These are phyloP conservation scores for Hipparchia semele DNA, from an alignment of 2,888 invertebrate species.

Conservation along the genomic window DNA sequence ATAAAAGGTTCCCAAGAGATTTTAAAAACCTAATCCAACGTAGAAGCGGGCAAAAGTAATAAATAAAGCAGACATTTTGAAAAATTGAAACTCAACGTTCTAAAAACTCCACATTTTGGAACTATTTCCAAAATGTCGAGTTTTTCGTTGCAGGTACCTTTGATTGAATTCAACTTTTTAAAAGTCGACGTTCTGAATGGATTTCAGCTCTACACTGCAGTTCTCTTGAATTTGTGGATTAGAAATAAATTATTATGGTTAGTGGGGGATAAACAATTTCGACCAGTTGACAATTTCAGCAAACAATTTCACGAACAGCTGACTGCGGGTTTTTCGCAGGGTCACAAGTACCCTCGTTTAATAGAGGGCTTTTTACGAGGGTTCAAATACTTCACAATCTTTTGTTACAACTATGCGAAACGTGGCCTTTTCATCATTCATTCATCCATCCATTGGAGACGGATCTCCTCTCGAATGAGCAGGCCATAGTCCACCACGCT, in stretches of 20 bases:
- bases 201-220: background rate
- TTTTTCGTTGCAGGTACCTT: too few relatives aligned
- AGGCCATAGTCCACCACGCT: too few relatives aligned
- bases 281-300: slow-evolving; percentile 9
- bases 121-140: too few relatives aligned
- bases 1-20: background rate
- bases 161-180: too few relatives aligned
- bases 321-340: slow-evolving; percentile 9
- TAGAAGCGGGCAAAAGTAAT: background rate
- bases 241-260: background rate
- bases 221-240: background rate
- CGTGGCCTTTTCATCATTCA: background rate
- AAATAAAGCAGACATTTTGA: background rate
- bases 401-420: slow-evolving; percentile 2
- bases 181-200: too few relatives aligned
- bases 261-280: background rate
- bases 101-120: too few relatives aligned
- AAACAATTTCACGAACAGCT: slow-evolving; percentile 9
- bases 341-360: slow-evolving; percentile 14
- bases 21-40: background rate
- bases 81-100: too few relatives aligned
- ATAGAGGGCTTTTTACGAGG: slow-evolving; percentile 16
- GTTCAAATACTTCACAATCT: slow-evolving; percentile 13
- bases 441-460: too few relatives aligned
- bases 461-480: too few relatives aligned